These are phyloP conservation scores for Taurulus bubalis DNA, from an alignment of 2,113 vertebrate species.

Conservation along the genomic window DNA sequence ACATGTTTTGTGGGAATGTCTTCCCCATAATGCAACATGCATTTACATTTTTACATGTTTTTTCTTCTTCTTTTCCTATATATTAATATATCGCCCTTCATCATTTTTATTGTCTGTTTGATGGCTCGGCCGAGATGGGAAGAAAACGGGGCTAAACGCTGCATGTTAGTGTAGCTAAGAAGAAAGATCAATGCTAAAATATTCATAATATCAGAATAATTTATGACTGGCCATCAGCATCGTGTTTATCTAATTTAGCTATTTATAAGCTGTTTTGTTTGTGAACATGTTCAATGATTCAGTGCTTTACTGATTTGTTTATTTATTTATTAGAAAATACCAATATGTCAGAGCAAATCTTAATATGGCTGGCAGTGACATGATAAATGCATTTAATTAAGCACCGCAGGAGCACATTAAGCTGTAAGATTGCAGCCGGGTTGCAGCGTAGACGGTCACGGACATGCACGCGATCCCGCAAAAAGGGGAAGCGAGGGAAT, in stretches of 20 bases:
- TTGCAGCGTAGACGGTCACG: constrained; percentile 44
- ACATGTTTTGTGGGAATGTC: not conserved
- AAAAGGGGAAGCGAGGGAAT: constrained; percentile 59
- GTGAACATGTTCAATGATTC: constrained; percentile 23
- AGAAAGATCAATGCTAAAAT: constrained; percentile 9
- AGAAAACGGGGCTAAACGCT: not conserved
- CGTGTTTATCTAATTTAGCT: not conserved
- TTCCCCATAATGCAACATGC: not conserved
- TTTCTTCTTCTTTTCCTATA: not conserved
- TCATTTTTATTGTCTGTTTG: not conserved
- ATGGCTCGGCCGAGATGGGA: not conserved
- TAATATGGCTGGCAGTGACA: constrained; percentile 9
- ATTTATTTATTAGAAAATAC: not conserved
- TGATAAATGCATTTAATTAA: constrained; percentile 67
- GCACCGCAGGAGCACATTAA: constrained; percentile 12
- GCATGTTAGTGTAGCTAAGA: not conserved
- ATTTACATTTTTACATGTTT: not conserved
- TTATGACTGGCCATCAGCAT: not conserved
- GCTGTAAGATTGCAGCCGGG: constrained; percentile 41
- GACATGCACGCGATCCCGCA: constrained; percentile 31
- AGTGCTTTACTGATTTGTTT: not conserved
- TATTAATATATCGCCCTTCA: not conserved
- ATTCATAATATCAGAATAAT: not conserved
- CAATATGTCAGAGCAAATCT: constrained; percentile 23
- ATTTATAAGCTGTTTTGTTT: not conserved